Evolutionary conservation across 2,888 invertebrate species (phyloP), one percentile per base, ranked within the genome.

Genomic region (Oegoconia quadripuncta): DNA sequence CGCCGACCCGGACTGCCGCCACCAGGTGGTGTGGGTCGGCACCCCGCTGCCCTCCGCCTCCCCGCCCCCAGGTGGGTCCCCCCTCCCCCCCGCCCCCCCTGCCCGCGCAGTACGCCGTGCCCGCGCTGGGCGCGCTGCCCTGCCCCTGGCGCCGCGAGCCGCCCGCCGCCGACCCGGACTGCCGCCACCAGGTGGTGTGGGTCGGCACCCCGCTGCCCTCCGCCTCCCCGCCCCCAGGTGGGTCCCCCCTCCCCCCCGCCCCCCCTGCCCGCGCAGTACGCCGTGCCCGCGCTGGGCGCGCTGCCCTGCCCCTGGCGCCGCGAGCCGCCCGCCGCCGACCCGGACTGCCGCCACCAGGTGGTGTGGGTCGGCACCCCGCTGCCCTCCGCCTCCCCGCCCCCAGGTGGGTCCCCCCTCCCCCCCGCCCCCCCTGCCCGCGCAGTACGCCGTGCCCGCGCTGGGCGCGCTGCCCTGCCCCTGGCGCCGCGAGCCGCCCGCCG

Each of bases 11-110:
- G 96, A 96, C 78, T 94, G 93, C 74, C 88, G 95, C 17, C 97
- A 96, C 65, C 98, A 99, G 84, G 97, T 99, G 46, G 97, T 99
- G 29, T 98, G 97, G 50, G 97, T 99, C 44, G 99, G 99, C 15
- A 97, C 98, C 0, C 96, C 98, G 14, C 86, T 98, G 51, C 97
- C 97, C 1, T 95, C 95, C 4, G 92, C 95, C 2, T 91, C 94
- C 3, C 79, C 93, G 37, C 94, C 95, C 2, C 91, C 92, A 37
- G 93, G 92, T 89, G 58, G 42, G 50, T 48, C 7, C 16, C 15
- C 29, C 22, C 22, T n/a, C 23, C 15, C 16, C 7, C 18, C 5
- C 15, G 5, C 31, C 30, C 20, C 4, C 20, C 14, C 13, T 14
- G 51, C 99, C 98, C 1, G 97, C 97, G 1, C 96, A 97, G 82